Evolutionary conservation across 1,140 invertebrate genomes (phyloP), one percentile per base, ranked within the genome.

Genomic region (Euwallacea similis): DNA sequence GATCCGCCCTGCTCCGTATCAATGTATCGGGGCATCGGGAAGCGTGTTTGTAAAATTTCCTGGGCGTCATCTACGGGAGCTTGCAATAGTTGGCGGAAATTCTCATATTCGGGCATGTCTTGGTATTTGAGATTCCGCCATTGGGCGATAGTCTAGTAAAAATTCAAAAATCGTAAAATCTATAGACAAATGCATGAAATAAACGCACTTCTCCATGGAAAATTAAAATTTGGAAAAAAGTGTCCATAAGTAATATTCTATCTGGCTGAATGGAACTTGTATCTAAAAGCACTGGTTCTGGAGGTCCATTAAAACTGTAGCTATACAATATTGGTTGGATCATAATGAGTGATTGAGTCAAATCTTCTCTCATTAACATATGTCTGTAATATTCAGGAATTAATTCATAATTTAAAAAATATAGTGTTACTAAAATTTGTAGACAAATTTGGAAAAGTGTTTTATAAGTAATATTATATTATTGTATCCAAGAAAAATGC

Each of bases 161-260:
- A 76, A n/a, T 42, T 0, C 9, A 11, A 61, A 74, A 77, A 10
- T 60, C n/a, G 7, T 15, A 9, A 16, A 66, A 66, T 66, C 21
- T 10, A n/a, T 66, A 33, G 21, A 4, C 21, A 33, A 33, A 1
- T 33, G 1, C 21, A 13, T 59, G 69, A 71, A 72, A 59, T n/a
- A n/a, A n/a, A 43, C 50, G 82, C 83, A 95, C 94, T 87, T 99
- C 97, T 84, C 98, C 98, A 80, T 98, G 96, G 84, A 98, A 99
- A 78, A 99, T 99, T 16, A 99, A 89, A 79, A 99, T 97, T 82
- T 99, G 97, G 89, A 99, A 99, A 85, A 99, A 99, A 6, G 98
- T 99, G 81, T 99, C 98, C 96, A 99, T 98, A 11, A 99, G 87
- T 6, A 99, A 86, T 79, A 99, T 99, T 73, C 95, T 88, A 81